Evolutionary conservation across 2,113 vertebrate genomes (phyloP), one percentile per base, ranked within the genome.

Genomic region (Prionailurus viverrinus): DNA sequence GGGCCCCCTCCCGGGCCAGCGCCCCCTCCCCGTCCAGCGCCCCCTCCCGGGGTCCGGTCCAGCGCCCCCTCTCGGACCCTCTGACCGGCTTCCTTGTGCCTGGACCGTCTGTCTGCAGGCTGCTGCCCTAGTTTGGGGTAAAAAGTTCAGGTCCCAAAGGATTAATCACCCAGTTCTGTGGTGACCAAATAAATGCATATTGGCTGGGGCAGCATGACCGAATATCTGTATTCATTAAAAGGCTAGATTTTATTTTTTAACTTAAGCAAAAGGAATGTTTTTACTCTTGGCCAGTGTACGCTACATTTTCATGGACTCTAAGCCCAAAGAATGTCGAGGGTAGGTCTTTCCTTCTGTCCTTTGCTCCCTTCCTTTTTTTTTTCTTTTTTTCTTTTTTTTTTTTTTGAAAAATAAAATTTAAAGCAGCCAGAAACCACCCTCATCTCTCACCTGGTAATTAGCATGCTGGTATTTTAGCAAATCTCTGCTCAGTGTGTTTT

Each of bases 31-130:
- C 36, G 36, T 29, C 82, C 25, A 36, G 5, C 29, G 1, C 29
- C 10, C 18, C 29, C 11, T 69, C 31, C 36, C 0, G 6, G 4
- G 2, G 41, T 1, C 69, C 39, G 36, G 27, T 33, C 89, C 25
- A 36, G 5, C 29, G 1, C 29, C 10, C 18, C 29, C 45, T 5
- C 33, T 5, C 3, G 3, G 58, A 31, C 71, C 31, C 39, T 85
- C 53, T 25, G 0, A 7, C 0, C 5, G 25, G 19, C 27, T 85
- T 23, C 1, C 1, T 8, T 13, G 18, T 55, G 12, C 5, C 15
- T 4, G 27, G 25, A n/a, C 39, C 19, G 1, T 55, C 41, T 5
- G 0, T 8, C 14, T 48, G 9, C 48, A 23, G 29, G 53, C 61
- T 27, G 10, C 51, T 45, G 21, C 10, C 1, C 41, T 63, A 11